Conservation (phyloP, 2,797 vertebrate genomes). For the Nyctalus aviator region DNA sequence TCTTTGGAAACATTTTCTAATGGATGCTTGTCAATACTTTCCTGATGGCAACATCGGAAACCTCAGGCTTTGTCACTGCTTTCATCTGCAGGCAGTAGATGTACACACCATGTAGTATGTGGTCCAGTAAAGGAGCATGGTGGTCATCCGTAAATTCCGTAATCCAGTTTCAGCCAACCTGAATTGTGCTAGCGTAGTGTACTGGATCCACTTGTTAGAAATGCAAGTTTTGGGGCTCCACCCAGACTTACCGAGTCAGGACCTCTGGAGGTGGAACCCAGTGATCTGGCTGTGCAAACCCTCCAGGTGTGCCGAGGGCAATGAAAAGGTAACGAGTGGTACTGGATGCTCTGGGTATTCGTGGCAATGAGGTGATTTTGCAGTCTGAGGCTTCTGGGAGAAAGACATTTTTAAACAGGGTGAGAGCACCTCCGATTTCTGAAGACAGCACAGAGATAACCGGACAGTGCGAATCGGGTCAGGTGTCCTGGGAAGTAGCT, state of each 20-base stretch:
- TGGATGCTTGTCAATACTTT: constrained; percentile 62
- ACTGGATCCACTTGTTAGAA: neutral
- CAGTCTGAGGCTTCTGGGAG: neutral
- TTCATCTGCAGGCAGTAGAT: neutral
- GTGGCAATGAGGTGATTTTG: neutral
- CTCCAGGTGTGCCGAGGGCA: neutral
- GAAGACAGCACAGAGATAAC: neutral
- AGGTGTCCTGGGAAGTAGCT: neutral
- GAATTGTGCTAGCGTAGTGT: neutral
- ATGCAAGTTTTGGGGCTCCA: neutral
- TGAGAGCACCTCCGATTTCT: neutral
- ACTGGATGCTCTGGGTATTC: neutral
- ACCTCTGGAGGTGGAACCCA: neutral
- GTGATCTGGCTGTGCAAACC: neutral
- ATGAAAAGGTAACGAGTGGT: neutral
- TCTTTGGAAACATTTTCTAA: constrained; percentile 37
- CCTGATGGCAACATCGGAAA: constrained; percentile 43
- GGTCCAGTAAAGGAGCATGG: neutral
- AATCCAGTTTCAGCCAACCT: neutral
- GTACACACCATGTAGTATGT: neutral
- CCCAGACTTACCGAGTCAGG: neutral
- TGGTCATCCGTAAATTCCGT: neutral
- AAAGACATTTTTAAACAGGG: neutral
- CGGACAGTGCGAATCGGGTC: neutral
- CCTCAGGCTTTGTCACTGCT: neutral